Conservation (phyloP, 53 echinoderm and acorn worm genomes). For the Holothuria leucospilota region DNA sequence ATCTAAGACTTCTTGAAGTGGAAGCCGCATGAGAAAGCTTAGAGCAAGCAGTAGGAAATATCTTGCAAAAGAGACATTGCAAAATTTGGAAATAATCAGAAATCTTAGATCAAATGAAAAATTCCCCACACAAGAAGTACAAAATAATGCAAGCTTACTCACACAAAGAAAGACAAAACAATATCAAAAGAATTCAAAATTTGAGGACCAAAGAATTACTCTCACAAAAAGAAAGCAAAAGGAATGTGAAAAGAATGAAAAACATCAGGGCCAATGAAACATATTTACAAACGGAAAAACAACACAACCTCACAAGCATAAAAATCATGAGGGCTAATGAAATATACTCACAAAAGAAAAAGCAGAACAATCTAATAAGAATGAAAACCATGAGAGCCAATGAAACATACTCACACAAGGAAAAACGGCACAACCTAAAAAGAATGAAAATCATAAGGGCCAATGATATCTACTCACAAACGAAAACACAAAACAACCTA, state of each 20-base stretch:
- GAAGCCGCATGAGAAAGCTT: neutral
- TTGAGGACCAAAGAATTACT: neutral
- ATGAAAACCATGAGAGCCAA: neutral
- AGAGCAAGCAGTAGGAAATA: neutral
- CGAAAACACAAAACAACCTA: neutral
- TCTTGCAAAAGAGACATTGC: neutral
- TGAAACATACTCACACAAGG: neutral
- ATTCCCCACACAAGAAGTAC: neutral
- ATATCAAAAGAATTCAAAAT: neutral
- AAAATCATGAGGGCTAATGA: neutral
- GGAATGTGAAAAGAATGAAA: neutral
- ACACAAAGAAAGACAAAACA: neutral
- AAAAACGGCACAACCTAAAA: neutral
- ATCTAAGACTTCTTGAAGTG: neutral
- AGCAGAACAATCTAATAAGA: neutral
- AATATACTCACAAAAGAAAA: neutral
- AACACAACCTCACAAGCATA: neutral
- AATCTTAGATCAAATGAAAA: neutral
- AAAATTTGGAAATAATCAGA: neutral
- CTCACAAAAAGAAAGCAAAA: neutral
- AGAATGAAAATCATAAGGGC: constrained; percentile 16
- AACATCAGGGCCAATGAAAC: neutral
- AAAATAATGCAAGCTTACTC: neutral
- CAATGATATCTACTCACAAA: neutral
- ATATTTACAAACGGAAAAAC: neutral